Conservation (phyloP, 2,888 invertebrate genomes). For the Orgyia antiqua region DNA sequence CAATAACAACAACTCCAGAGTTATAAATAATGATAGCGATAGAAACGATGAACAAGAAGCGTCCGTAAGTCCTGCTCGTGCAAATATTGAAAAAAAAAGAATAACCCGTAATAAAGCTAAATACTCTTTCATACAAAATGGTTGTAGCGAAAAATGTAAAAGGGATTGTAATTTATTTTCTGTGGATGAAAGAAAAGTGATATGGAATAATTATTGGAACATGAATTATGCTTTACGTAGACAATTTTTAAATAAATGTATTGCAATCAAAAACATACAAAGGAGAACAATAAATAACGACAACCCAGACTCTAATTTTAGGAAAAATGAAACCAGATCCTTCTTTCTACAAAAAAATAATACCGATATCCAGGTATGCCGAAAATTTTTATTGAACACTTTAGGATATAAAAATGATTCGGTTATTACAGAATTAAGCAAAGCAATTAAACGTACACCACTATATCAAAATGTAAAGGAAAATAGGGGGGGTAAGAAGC, state of each 20-base stretch:
- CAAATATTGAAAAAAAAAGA: constrained; percentile 2
- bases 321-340: constrained; percentile 1
- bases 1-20: constrained; percentile 1
- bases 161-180: constrained; percentile 1
- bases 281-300: constrained; percentile 2
- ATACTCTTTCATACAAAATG: constrained; percentile 3
- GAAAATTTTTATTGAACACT: constrained; percentile 3
- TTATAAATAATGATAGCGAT: constrained; percentile 1
- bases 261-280: neutral
- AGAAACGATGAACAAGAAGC: constrained; percentile 2
- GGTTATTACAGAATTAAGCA: constrained; percentile 6
- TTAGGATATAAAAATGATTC: constrained; percentile 4
- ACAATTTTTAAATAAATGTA: constrained; percentile 4
- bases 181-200: constrained; percentile 1
- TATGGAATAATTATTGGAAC: constrained; percentile 7
- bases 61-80: constrained; percentile 1
- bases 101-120: constrained; percentile 3
- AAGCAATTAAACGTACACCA: constrained; percentile 3
- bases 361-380: constrained; percentile 2
- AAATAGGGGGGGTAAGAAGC: constrained; percentile 2
- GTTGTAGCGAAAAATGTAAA: neutral
- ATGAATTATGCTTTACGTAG: constrained; percentile 4
- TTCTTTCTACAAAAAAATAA: constrained; percentile 1
- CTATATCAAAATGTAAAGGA: constrained; percentile 3
- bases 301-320: neutral